phyloP scores from a whole-genome alignment of 2,113 vertebrate genomes.

The Actenoides lindsayi region DNA sequence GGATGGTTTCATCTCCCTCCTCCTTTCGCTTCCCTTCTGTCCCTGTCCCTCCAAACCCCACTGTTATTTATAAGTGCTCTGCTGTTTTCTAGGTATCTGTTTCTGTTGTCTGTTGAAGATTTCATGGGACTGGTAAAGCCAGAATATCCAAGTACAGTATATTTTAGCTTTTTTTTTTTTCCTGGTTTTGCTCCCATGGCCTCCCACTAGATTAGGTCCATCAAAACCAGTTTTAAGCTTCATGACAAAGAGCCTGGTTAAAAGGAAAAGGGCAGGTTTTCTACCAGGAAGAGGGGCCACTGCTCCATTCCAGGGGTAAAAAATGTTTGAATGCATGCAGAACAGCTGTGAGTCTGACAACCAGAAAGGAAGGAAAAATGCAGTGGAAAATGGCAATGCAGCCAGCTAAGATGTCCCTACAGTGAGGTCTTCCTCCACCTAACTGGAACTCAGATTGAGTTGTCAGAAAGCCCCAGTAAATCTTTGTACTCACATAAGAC shows the following conservation, averaged over 20 bases:
- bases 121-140: not conserved
- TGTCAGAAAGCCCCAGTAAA: conserved; percentile 23
- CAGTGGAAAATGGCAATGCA: not conserved
- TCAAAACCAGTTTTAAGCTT: not conserved
- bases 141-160: not conserved
- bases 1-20: not conserved
- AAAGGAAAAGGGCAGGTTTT: not conserved
- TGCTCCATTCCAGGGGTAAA: not conserved
- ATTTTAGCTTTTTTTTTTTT: not conserved
- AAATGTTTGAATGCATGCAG: not conserved
- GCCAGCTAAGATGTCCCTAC: not conserved
- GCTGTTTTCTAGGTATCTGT: not conserved
- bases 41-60: not conserved
- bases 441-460: not conserved
- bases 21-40: not conserved
- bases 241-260: not conserved
- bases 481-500: not conserved
- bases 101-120: not conserved
- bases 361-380: not conserved
- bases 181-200: not conserved
- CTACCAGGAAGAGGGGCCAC: not conserved
- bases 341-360: not conserved
- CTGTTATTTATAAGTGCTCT: not conserved
- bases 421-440: not conserved
- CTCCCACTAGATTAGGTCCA: not conserved